These are phyloP conservation scores for Arion vulgaris DNA, from an alignment of 1,140 invertebrate genomes.

Conservation along the genomic window DNA sequence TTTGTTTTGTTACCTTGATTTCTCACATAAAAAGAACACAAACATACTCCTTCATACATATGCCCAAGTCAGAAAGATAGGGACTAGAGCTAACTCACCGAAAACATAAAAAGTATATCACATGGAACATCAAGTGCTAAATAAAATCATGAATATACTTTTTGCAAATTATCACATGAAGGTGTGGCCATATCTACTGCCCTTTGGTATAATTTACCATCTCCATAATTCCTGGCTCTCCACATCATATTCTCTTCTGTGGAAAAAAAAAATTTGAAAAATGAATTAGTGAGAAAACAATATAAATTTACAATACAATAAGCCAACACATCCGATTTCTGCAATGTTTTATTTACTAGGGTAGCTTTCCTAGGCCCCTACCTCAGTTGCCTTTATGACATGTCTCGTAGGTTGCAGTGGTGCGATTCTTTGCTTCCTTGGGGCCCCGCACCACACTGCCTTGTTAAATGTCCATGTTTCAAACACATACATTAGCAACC, in stretches of 20 bases:
- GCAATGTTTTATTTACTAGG: no score
- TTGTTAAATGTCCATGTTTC: no score
- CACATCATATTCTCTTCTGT: constrained; percentile 89
- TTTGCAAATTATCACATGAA: constrained; percentile 89
- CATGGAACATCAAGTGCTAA: not conserved
- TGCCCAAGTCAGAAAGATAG: not conserved
- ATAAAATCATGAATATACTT: constrained; percentile 72
- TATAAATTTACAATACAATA: no score
- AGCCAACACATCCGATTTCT: no score
- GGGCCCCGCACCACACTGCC: no score
- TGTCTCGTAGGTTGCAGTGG: no score
- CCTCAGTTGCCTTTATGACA: no score
- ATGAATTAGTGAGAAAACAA: no score
- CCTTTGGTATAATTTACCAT: constrained; percentile 81
- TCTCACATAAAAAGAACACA: not conserved
- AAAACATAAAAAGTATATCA: not conserved
- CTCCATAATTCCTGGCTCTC: constrained; percentile 87
- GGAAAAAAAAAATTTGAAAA: constrained; percentile 65
- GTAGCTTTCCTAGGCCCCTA: no score
- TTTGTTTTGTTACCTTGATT: not conserved
- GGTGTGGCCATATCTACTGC: constrained; percentile 89
- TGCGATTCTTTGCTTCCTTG: no score
- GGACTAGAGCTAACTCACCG: not conserved
- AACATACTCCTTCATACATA: not conserved
- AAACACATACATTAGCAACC: no score